Conservation (phyloP, 2,888 invertebrate genomes). For the Carcina quercana region DNA sequence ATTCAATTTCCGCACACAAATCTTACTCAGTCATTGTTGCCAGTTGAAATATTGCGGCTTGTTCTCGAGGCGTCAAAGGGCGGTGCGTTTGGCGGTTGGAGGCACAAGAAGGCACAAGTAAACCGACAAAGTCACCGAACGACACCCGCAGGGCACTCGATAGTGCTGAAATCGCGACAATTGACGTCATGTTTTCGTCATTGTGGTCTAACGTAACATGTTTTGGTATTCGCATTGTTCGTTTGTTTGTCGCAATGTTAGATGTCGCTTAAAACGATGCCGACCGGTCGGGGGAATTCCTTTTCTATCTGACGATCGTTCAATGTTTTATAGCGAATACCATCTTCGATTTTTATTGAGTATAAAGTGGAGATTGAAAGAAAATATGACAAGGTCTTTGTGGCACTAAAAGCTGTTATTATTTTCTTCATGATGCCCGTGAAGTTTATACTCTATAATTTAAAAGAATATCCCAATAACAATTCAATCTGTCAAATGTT, state of each 20-base stretch:
- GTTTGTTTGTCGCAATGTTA: conserved; percentile 41
- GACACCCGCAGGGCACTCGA: conserved; percentile 47
- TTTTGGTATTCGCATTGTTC: conserved; percentile 58
- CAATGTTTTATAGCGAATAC: conserved; percentile 11
- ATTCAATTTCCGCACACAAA: conserved; percentile 74
- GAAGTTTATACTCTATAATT: no score
- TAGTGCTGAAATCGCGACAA: conserved; percentile 67
- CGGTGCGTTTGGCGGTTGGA: conserved; percentile 36
- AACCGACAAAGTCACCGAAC: conserved; percentile 25
- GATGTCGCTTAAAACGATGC: conserved; percentile 40
- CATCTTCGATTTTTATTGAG: conserved; percentile 4
- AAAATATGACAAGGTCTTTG: no score
- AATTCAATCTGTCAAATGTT: no score
- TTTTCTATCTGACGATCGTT: conserved; percentile 10
- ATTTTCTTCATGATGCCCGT: no score
- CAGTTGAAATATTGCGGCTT: conserved; percentile 59
- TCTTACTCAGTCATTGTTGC: conserved; percentile 66
- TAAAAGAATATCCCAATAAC: no score
- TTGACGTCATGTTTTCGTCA: conserved; percentile 38
- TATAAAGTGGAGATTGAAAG: no score
- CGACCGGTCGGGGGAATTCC: conserved; percentile 26
- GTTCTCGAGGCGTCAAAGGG: conserved; percentile 40
- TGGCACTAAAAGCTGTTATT: no score
- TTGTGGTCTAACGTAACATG: no score
- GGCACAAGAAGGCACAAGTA: conserved; percentile 21